Base-by-base conservation (phyloP, 2,113 vertebrate species). In the Corydoras sp. region DNA sequence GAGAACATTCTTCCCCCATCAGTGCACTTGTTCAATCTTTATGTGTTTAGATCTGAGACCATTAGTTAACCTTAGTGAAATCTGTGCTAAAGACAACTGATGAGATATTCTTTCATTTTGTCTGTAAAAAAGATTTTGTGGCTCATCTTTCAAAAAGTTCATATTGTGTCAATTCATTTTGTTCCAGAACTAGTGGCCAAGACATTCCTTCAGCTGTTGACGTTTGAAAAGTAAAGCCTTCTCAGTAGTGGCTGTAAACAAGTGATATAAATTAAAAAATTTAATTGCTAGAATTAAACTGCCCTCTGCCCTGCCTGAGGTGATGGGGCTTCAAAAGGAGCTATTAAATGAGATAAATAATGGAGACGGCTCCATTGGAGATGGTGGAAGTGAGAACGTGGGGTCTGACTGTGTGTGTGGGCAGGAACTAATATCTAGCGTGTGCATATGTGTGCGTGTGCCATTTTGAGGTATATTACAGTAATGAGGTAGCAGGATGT, bases 401-500 rank as follows among this genome's bases (percentile, higher is more conserved):
- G 68, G 67, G 62, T 70, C 74, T 70, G 64, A 62, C 75, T 72
- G 73, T 76, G 66, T 74, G 75, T 70, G 66, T 80, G 76, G 66
- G 68, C 72, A 73, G 62, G 32, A 64, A 64, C 14, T 1, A 43
- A 43, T 12, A 49, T 64, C 30, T 11, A n/a, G 68, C 31, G 50
- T 62, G n/a, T 32, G 54, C 35, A 62, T 12, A 7, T 63, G 80
- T 74, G 79, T 86, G 77, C 81, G 78, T 80, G 80, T 81, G 82
- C 69, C 71, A 72, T 77, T 61, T 73, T 71, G 68, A 66, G 63
- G 63, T 69, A 65, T 71, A 76, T 76, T 76, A 76, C 64, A 72
- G 69, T 79, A 80, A 77, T 80, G 72, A 80, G 74, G 71, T 65
- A 79, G 65, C 74, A 79, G 77, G 77, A 79, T 79, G 77, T 79